phyloP scores from a whole-genome alignment of 2,113 vertebrate species.

The Antechinus stuartii region DNA sequence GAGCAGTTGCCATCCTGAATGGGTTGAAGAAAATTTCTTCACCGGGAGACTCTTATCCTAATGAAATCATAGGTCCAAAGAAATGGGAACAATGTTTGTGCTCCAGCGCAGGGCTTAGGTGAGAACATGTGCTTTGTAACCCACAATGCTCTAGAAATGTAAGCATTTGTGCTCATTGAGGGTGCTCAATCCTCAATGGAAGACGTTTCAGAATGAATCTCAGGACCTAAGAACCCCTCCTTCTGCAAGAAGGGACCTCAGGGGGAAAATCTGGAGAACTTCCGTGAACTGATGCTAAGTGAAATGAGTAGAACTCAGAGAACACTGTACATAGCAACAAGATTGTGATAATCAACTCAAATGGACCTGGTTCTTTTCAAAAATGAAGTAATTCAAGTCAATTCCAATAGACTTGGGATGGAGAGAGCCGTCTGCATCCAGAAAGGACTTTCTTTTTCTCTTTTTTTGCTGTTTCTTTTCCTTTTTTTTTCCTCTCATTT shows the following conservation, averaged over 20 bases:
- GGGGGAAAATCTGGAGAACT: too few species aligned
- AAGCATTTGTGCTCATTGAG: neutral
- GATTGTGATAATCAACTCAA: too few species aligned
- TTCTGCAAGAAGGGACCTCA: neutral
- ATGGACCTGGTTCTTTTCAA: too few species aligned
- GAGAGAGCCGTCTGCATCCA: too few species aligned
- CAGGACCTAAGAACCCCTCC: neutral
- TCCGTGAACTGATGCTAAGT: too few species aligned
- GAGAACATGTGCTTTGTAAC: neutral
- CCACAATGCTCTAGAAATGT: neutral
- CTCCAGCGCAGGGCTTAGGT: neutral
- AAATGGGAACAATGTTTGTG: neutral
- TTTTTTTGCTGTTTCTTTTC: too few species aligned
- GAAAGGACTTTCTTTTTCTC: too few species aligned
- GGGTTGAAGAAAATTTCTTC: neutral
- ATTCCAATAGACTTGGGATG: too few species aligned
- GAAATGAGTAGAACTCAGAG: too few species aligned
- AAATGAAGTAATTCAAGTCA: too few species aligned
- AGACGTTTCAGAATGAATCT: neutral
- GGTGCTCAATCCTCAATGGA: neutral
- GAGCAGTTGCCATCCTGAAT: neutral
- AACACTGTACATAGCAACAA: too few species aligned
- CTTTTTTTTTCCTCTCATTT: too few species aligned
- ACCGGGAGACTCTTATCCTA: neutral
- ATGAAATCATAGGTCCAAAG: neutral